Percentiles rank a stretch among this genome's conserved stretches.
These are phyloP conservation scores for Stomatorhinus walkeri DNA, from an alignment of 2,797 vertebrate species.

Conservation along the genomic window DNA sequence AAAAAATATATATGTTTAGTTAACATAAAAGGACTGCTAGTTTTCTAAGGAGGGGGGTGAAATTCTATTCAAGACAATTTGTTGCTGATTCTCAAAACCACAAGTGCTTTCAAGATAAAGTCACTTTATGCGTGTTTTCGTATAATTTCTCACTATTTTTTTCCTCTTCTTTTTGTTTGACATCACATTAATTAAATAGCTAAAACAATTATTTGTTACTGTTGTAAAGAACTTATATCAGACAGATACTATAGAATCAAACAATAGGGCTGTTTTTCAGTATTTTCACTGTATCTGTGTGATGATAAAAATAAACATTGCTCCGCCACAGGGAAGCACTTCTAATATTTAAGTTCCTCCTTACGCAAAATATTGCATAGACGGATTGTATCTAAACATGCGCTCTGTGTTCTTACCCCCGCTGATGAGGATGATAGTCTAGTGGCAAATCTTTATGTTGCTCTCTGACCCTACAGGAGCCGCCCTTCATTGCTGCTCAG, in stretches of 20 bases:
- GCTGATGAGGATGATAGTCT: not conserved
- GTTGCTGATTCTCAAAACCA: slow-evolving; percentile 42
- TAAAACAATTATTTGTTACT: slow-evolving; percentile 39
- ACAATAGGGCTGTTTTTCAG: slow-evolving; percentile 51
- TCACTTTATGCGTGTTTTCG: slow-evolving; percentile 25
- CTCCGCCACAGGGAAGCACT: slow-evolving; percentile 16
- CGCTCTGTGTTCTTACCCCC: not conserved
- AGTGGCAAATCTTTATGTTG: not conserved
- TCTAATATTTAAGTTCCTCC: slow-evolving; percentile 23
- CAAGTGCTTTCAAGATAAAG: slow-evolving; percentile 56
- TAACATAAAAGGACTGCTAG: slow-evolving; percentile 1
- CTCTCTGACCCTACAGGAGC: not conserved
- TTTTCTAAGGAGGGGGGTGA: not conserved
- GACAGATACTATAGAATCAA: slow-evolving; percentile 39
- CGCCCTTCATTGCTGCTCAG: not conserved
- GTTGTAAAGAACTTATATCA: slow-evolving; percentile 53
- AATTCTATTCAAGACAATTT: not conserved
- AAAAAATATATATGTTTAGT: not conserved
- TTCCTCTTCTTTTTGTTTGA: slow-evolving; percentile 3
- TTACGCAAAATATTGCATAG: not conserved
- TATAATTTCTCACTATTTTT: slow-evolving; percentile 40
- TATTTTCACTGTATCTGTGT: slow-evolving; percentile 43
- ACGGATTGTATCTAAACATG: not conserved
- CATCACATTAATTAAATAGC: slow-evolving; percentile 31
- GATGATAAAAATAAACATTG: slow-evolving; percentile 43